Base-by-base conservation (phyloP, 2,888 invertebrate genomes). In the Drosophila quinaria region DNA sequence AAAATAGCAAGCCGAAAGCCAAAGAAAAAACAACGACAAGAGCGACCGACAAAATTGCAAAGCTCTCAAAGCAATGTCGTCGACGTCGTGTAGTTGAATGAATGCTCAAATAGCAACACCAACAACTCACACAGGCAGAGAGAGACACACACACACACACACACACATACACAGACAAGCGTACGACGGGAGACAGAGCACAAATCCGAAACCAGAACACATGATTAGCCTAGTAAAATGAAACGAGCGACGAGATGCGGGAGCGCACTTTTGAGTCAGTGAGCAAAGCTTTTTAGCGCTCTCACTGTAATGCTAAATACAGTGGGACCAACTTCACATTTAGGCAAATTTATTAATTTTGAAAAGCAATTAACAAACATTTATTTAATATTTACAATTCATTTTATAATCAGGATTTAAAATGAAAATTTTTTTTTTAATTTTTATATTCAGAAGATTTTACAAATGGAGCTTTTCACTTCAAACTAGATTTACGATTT, bases 211-310 rank as follows among this genome's bases (percentile, higher is more conserved):
- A 91, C 87, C 90, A 90, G 91, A 89, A 87, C 91, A 91, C 83
- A 91, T 91, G 91, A 91, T 91, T 91, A 91, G 91, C 91, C 91
- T 90, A 91, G 90, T 91, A 90, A 87, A 86, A 79, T 68, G 72
- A 77, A 72, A 73, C 74, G 74, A 78, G 64, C 65, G 31, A 35
- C 33, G 33, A 55, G 17, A 56, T 75, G 78, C 55, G 61, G 68
- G 74, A 78, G 75, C 73, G 73, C 68, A 78, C 50, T 51, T 60
- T 62, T 52, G 52, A 64, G 64, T 59, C 56, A 51, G 60, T 52
- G 62, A 50, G 62, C 67, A 62, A 61, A 67, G 66, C 66, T 67
- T 51, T 67, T 65, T 64, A 64, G 49, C 44, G 51, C 60, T 51
- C 60, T 51, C 51, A 37, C 33, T 31, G 35, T 19, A 29, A 39